Evolutionary conservation across 2,113 vertebrate genomes (phyloP).

Genomic region (Chionodraco myersi): DNA sequence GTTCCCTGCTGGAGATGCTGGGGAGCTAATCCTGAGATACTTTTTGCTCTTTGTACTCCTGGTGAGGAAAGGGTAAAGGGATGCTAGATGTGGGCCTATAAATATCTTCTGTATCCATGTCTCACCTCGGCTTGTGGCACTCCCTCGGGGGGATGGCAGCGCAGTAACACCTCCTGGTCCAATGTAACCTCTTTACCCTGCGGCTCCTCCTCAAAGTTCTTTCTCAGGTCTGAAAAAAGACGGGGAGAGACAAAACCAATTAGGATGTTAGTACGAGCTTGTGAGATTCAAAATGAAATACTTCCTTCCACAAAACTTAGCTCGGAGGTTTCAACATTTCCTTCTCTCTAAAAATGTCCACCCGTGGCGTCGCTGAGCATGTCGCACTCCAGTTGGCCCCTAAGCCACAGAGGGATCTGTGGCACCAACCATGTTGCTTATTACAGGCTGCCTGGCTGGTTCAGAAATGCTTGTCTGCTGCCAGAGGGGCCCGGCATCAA

Average conservation of each 20-base stretch:
- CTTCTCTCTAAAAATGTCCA: slow-evolving; percentile 47
- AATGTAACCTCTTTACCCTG: slow-evolving; percentile 93
- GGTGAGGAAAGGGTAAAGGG: slow-evolving; percentile 70
- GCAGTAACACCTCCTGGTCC: slow-evolving; percentile 94
- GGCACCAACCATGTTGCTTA: slow-evolving; percentile 76
- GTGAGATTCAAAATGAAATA: slow-evolving; percentile 35
- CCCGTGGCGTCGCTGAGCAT: slow-evolving; percentile 36
- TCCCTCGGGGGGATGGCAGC: slow-evolving; percentile 95
- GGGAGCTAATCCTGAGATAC: slow-evolving; percentile 39
- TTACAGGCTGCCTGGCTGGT: slow-evolving; percentile 80
- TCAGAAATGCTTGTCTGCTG: slow-evolving; percentile 78
- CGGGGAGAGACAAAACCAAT: slow-evolving; percentile 49
- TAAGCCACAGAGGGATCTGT: slow-evolving; percentile 72
- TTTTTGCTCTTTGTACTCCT: slow-evolving; percentile 63
- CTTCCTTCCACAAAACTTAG: slow-evolving; percentile 33
- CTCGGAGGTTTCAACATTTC: slow-evolving; percentile 38
- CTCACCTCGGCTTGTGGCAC: slow-evolving; percentile 95
- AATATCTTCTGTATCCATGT: slow-evolving; percentile 69
- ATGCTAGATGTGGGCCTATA: slow-evolving; percentile 68
- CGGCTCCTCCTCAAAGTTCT: slow-evolving; percentile 98
- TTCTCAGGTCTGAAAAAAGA: slow-evolving; percentile 90
- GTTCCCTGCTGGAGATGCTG: slow-evolving; percentile 26
- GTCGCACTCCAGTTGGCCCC: slow-evolving; percentile 70
- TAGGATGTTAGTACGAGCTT: slow-evolving; percentile 44
- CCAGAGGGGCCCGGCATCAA: slow-evolving; percentile 76